Percentiles rank a stretch among this genome's conserved stretches.
phyloP scores from a whole-genome alignment of 2,797 vertebrate species.

The Crocidura indochinensis region DNA sequence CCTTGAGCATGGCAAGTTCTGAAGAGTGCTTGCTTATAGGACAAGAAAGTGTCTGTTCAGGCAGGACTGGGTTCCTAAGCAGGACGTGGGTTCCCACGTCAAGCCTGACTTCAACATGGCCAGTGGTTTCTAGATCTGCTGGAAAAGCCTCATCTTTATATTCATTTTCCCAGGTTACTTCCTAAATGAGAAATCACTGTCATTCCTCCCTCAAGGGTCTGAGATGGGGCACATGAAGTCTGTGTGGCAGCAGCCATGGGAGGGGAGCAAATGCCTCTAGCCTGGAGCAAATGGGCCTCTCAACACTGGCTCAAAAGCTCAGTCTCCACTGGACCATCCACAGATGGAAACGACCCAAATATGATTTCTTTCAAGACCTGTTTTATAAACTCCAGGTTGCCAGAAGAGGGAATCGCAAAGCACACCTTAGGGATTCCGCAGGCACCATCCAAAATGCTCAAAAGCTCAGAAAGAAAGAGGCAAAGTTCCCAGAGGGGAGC shows the following conservation, averaged over 20 bases:
- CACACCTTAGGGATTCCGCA: neutral
- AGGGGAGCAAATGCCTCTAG: neutral
- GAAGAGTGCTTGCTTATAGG: neutral
- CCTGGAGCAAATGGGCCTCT: no score
- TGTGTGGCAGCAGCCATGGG: neutral
- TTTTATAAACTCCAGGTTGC: constrained; percentile 3
- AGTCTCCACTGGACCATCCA: accelerated
- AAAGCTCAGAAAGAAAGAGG: neutral
- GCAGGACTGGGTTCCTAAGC: neutral
- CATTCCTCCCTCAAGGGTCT: neutral
- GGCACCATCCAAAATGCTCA: neutral
- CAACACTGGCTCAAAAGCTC: no score
- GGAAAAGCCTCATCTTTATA: constrained; percentile 1
- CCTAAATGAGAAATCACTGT: neutral
- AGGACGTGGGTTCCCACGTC: no score
- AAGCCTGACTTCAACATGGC: neutral
- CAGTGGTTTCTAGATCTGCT: neutral
- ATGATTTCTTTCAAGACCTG: neutral
- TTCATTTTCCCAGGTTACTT: neutral
- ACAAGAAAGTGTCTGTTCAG: neutral
- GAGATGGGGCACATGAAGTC: neutral
- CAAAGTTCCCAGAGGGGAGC: no score
- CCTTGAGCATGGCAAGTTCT: neutral
- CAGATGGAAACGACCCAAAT: neutral
- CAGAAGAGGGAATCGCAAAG: neutral